Conservation (phyloP, 2,113 vertebrate species). For the Isichthys henryi region DNA sequence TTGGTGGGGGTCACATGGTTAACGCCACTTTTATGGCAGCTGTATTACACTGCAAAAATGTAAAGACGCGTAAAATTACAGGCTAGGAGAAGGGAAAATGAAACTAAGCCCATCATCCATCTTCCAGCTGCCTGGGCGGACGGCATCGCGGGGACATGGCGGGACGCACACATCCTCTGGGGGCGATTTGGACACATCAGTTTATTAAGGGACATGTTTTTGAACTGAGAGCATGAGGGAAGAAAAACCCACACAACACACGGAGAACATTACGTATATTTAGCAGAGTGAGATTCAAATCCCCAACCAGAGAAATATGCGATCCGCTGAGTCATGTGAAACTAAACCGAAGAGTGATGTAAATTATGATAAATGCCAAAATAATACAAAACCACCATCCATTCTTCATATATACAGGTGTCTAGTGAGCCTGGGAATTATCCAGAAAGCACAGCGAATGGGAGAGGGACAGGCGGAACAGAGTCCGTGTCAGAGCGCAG, state of each 20-base stretch:
- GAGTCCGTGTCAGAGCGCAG: too few relatives aligned
- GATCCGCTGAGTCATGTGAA: not conserved
- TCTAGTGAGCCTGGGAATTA: not conserved
- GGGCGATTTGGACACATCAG: not conserved
- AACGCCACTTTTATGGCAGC: not conserved
- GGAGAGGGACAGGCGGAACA: too few relatives aligned
- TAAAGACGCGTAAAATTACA: slow-evolving; percentile 6
- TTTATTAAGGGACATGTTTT: not conserved
- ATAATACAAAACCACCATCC: not conserved
- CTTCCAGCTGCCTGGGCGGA: not conserved
- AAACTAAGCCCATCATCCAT: not conserved
- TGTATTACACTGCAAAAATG: not conserved
- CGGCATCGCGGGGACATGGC: not conserved
- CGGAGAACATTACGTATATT: not conserved
- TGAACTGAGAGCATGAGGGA: not conserved
- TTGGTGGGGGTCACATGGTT: not conserved
- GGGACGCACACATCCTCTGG: not conserved
- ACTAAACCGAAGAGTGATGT: not conserved
- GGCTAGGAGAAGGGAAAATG: not conserved
- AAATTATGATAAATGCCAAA: not conserved
- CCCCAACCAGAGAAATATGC: not conserved
- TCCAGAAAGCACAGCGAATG: too few relatives aligned
- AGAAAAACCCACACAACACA: not conserved
- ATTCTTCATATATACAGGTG: not conserved
- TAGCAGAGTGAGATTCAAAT: not conserved